phyloP scores from a whole-genome alignment of 1,140 invertebrate species.

The Diploscapter pachys region DNA sequence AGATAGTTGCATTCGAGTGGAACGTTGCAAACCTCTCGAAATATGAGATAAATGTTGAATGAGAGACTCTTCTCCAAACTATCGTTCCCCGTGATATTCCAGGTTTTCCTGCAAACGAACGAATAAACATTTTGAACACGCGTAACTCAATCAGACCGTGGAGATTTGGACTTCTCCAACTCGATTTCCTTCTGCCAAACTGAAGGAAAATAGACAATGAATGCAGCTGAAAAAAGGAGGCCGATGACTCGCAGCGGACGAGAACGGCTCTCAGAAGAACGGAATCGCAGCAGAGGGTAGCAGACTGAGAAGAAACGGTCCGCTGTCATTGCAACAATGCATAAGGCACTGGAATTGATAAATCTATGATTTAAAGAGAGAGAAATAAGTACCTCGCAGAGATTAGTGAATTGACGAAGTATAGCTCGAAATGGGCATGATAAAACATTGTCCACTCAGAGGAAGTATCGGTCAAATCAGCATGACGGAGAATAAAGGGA shows the following conservation, averaged over 20 bases:
- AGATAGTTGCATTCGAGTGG: not conserved
- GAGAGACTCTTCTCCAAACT: not conserved
- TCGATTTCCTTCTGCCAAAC: constrained; percentile 39
- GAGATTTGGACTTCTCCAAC: not conserved
- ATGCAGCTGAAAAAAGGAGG: constrained; percentile 39
- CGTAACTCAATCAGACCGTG: not conserved
- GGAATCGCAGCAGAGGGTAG: constrained; percentile 47
- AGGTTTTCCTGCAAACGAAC: not conserved
- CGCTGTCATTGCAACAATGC: constrained; percentile 53
- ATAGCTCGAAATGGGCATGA: constrained; percentile 52
- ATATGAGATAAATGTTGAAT: constrained; percentile 44
- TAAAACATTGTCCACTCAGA: constrained; percentile 46
- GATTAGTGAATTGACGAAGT: constrained; percentile 48
- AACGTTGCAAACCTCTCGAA: not conserved
- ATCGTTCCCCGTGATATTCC: not conserved
- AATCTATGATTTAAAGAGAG: not conserved
- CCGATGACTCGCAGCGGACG: constrained; percentile 37
- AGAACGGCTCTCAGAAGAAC: constrained; percentile 36
- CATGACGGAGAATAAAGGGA: constrained; percentile 49
- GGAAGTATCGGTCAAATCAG: constrained; percentile 36
- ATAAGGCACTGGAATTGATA: constrained; percentile 39
- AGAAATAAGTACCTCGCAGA: constrained; percentile 43
- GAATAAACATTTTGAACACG: no score
- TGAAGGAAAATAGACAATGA: constrained; percentile 47
- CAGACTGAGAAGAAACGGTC: constrained; percentile 49